Evolutionary conservation across 2,797 vertebrate species (phyloP).

Genomic region (Eospalax fontanierii): DNA sequence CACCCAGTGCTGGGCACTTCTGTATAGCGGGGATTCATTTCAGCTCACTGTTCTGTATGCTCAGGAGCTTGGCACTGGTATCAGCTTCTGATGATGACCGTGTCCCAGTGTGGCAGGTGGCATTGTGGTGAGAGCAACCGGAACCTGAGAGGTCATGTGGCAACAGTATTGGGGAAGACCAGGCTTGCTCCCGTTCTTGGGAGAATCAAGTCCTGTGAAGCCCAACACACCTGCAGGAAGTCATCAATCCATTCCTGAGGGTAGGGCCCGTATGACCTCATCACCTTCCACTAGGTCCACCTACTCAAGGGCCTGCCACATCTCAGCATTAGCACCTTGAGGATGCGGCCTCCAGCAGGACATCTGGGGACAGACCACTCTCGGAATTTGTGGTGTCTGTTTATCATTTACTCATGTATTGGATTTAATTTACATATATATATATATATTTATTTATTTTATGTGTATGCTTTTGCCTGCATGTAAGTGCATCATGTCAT

Average conservation of each 20-base stretch:
- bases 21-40: background rate
- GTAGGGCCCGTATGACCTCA: background rate
- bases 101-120: too few species aligned
- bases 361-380: background rate
- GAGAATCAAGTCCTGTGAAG: background rate
- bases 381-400: background rate
- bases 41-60: background rate
- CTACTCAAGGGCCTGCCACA: background rate
- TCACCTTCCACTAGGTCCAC: background rate
- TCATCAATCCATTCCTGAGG: background rate
- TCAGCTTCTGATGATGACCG: background rate
- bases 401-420: background rate
- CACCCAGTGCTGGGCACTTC: background rate
- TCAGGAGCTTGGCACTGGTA: too few species aligned
- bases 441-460: conserved; percentile 24
- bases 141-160: background rate
- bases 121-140: background rate
- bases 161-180: background rate
- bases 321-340: background rate
- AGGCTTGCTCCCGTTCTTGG: background rate
- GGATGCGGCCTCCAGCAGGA: background rate
- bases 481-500: too few species aligned
- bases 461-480: too few species aligned
- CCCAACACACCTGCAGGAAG: background rate
- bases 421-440: too few species aligned